Conservation (phyloP, 2,113 vertebrate species). For the Gobiocypris rarus region DNA sequence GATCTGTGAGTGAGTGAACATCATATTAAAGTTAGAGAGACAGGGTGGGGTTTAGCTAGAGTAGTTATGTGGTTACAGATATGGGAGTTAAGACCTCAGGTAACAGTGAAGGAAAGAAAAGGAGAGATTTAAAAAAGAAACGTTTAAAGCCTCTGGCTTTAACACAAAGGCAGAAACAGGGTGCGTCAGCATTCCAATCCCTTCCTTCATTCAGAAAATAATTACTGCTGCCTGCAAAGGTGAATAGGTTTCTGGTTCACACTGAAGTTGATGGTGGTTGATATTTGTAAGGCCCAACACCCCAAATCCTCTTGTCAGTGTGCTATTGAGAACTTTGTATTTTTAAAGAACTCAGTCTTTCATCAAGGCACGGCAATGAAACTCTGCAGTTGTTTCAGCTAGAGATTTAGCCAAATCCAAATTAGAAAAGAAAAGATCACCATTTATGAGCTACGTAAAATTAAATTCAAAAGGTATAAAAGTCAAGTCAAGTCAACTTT, state of each 20-base stretch:
- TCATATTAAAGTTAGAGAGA: not conserved
- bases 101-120: slow-evolving; percentile 17
- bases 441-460: not conserved
- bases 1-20: not conserved
- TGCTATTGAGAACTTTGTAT: slow-evolving; percentile 10
- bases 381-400: slow-evolving; percentile 22
- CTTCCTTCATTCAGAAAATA: slow-evolving; percentile 44
- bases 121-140: slow-evolving; percentile 33
- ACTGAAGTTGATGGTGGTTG: slow-evolving; percentile 31
- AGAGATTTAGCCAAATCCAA: slow-evolving; percentile 8
- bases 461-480: not conserved
- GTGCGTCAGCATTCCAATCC: slow-evolving; percentile 46
- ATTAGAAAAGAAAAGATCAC: not conserved
- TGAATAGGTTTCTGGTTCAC: slow-evolving; percentile 17
- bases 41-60: not conserved
- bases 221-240: slow-evolving; percentile 25
- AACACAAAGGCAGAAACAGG: slow-evolving; percentile 26
- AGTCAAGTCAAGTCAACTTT: too few relatives aligned
- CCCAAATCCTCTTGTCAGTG: slow-evolving; percentile 22
- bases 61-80: slow-evolving; percentile 34
- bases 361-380: slow-evolving; percentile 22
- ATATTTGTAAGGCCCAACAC: slow-evolving; percentile 26
- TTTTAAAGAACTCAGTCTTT: slow-evolving; percentile 5
- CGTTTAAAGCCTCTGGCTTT: slow-evolving; percentile 10
- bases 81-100: slow-evolving; percentile 28